These are phyloP conservation scores for Malurus elegans DNA, from an alignment of 2,113 vertebrate species.

Conservation along the genomic window DNA sequence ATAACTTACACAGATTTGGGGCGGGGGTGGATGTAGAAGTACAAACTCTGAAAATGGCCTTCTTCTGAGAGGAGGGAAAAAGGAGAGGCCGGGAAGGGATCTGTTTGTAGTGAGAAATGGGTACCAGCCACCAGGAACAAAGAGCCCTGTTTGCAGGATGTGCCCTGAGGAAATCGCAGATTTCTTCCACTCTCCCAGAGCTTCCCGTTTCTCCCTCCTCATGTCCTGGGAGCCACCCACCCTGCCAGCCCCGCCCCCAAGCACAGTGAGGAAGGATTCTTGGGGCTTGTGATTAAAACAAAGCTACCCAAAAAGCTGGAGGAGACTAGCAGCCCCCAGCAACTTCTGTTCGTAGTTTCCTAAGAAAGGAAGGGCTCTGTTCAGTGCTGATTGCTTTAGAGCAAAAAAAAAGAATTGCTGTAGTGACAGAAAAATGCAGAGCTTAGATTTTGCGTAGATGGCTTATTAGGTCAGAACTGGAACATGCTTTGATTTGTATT, in stretches of 20 bases:
- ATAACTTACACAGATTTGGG: background rate
- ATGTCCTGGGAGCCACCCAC: background rate
- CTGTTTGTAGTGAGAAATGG: background rate
- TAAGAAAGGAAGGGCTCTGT: background rate
- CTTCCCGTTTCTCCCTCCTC: background rate
- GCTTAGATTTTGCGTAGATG: slow-evolving; percentile 22
- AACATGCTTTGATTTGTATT: slow-evolving; percentile 48
- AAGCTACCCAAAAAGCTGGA: background rate
- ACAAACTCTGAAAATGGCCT: slow-evolving; percentile 22
- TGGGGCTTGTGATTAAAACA: background rate
- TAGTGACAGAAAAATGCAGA: background rate
- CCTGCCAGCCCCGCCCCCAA: background rate
- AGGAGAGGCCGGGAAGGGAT: background rate
- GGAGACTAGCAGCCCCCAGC: background rate
- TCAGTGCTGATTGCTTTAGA: background rate
- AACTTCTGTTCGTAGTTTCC: accelerated
- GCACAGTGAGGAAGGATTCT: background rate
- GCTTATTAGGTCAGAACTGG: slow-evolving; percentile 22
- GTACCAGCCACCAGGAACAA: background rate
- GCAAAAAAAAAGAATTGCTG: background rate
- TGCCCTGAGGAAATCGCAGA: slow-evolving; percentile 4
- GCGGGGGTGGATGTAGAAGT: background rate
- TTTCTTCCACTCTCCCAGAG: background rate
- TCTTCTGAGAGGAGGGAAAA: background rate
- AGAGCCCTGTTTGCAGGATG: background rate